Evolutionary conservation across 2,888 invertebrate genomes (phyloP), one percentile per base, ranked within the genome.

Genomic region (Parthenolecanium corni): DNA sequence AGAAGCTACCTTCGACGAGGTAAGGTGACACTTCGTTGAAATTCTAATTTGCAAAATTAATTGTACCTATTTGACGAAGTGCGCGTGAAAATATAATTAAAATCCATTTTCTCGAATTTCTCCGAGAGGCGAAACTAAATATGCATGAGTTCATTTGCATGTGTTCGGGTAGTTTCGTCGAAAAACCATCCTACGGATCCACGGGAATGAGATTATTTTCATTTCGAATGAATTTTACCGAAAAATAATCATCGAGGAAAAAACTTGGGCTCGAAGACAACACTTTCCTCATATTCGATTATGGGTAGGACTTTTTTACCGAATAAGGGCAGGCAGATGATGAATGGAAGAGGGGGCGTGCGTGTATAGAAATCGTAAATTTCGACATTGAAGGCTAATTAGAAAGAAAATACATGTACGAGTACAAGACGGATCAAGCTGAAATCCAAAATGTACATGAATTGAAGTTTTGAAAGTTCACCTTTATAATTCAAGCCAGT

Each of bases 121-220:
- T n/a, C 31, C 31, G 9, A 31, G 40, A 53, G 40, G 40, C 38
- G 36, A 40, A 46, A 31, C 57, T 57, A 57, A 57, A 57, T 57
- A 57, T 57, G 57, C 44, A 57, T 57, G 57, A 57, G 46, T 42
- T 57, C 57, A 57, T 57, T 57, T 57, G 44, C 57, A 57, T 57
- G 47, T 36, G 44, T 46, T 57, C 47, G 44, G 14, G 12, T 18
- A 20, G 25, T 1, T 18, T 44, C 47, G 44, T 14, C 57, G 46
- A 24, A 23, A 44, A 44, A n/a, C n/a, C n/a, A n/a, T n/a, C n/a
- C n/a, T 47, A 31, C 31, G 42, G 24, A 57, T 25, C 44, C 57
- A 24, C 25, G 38, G 38, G 53, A 23, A 40, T 40, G n/a, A 18
- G 4, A 44, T 44, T 53, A 38, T 53, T 53, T 42, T 42, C 18